Evolutionary conservation across 1,140 invertebrate species (phyloP).

Genomic region (Drosophila repleta): DNA sequence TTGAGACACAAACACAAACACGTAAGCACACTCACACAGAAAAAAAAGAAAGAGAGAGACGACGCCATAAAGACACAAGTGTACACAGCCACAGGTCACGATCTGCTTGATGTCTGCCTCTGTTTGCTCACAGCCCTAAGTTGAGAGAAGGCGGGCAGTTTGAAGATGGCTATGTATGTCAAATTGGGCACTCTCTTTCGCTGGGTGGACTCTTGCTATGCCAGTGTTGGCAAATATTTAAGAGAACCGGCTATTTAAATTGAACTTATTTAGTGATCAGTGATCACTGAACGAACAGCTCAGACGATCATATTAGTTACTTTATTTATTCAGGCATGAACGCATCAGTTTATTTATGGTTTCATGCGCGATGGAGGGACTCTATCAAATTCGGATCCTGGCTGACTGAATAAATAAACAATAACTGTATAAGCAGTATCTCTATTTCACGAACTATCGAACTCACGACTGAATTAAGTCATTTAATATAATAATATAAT

Average conservation of each 20-base stretch:
- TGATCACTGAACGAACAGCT: no score
- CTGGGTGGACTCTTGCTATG: background rate
- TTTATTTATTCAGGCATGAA: no score
- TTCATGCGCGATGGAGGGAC: no score
- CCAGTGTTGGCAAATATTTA: constrained; percentile 8
- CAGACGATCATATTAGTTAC: no score
- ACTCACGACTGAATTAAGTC: no score
- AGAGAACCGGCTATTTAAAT: background rate
- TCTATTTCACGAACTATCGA: no score
- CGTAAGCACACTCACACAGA: constrained; percentile 7
- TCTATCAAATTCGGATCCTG: no score
- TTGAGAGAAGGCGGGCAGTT: constrained; percentile 62
- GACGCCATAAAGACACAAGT: constrained; percentile 45
- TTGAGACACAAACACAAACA: constrained; percentile 27
- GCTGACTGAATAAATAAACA: no score
- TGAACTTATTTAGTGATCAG: no score
- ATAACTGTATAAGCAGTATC: no score
- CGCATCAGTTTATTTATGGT: no score
- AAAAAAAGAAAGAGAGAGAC: constrained; percentile 26
- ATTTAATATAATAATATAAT: no score
- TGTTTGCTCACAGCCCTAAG: constrained; percentile 11
- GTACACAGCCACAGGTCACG: constrained; percentile 54
- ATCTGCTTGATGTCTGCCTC: constrained; percentile 28
- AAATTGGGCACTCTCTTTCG: constrained; percentile 14
- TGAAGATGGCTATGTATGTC: constrained; percentile 65